Conservation (phyloP, 1,140 invertebrate species). For the Probaryconus sp. region DNA sequence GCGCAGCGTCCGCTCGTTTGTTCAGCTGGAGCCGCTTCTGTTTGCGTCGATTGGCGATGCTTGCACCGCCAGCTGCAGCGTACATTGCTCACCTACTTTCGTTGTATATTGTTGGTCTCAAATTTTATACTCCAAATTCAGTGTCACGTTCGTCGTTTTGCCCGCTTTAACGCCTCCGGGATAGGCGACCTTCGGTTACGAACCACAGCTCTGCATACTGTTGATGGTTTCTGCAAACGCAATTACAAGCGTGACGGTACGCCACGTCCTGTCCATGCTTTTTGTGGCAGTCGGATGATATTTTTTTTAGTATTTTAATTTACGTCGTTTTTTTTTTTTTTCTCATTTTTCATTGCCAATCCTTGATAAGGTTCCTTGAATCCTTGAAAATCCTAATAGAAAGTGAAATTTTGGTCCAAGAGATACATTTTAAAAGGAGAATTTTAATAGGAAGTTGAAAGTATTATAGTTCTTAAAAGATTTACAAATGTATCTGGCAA, state of each 20-base stretch:
- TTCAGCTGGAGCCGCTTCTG: conserved; percentile 72
- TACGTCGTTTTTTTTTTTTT: too few species aligned
- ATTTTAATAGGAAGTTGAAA: too few species aligned
- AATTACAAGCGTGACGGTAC: conserved; percentile 67
- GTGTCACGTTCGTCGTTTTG: conserved; percentile 6
- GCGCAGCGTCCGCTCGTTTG: conserved; percentile 59
- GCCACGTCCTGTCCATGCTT: conserved; percentile 57
- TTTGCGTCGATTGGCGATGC: conserved; percentile 73
- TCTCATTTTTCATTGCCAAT: too few species aligned
- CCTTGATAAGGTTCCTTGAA: too few species aligned
- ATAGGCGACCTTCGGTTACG: conserved; percentile 62
- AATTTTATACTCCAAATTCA: conserved; percentile 3
- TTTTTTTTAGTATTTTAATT: too few species aligned
- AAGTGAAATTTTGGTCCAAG: too few species aligned
- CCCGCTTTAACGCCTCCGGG: conserved; percentile 66
- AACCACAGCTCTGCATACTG: conserved; percentile 50
- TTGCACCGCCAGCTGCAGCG: conserved; percentile 74
- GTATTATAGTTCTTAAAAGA: too few species aligned
- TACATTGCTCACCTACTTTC: conserved; percentile 67
- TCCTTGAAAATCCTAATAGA: too few species aligned
- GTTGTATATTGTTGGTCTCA: conserved; percentile 1
- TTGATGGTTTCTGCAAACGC: conserved; percentile 65
- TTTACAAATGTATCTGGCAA: too few species aligned
- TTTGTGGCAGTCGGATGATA: conserved; percentile 22
- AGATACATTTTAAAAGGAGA: too few species aligned